Evolutionary conservation across 2,113 vertebrate species (phyloP).

Genomic region (Ictalurus furcatus): DNA sequence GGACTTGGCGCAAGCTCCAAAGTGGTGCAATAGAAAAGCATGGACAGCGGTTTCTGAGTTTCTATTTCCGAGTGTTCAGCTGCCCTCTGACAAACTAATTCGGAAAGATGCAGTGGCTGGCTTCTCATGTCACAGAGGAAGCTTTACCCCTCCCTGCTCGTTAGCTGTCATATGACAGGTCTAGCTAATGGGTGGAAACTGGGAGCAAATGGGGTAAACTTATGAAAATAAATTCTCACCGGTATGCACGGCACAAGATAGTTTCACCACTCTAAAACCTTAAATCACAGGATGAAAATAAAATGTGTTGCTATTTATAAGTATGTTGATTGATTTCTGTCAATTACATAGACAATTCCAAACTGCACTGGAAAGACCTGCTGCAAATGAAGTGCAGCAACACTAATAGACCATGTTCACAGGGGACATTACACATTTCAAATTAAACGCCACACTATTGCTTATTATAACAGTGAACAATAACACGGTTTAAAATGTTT

Average conservation of each 20-base stretch:
- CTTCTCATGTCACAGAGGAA: not conserved
- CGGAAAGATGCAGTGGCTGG: not conserved
- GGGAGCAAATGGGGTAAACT: not conserved
- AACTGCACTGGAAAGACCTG: constrained; percentile 3
- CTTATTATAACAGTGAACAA: constrained; percentile 17
- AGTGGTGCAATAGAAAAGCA: not conserved
- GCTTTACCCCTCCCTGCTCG: not conserved
- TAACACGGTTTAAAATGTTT: constrained; percentile 50
- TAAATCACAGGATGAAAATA: not conserved
- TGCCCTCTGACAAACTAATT: not conserved
- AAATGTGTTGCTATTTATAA: not conserved
- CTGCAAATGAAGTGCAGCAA: constrained; percentile 23
- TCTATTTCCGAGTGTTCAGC: not conserved
- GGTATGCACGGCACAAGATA: not conserved
- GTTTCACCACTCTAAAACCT: not conserved
- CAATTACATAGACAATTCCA: constrained; percentile 6
- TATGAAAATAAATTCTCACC: not conserved
- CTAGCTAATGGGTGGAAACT: not conserved
- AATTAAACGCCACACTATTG: constrained; percentile 36
- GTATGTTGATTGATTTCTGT: not conserved
- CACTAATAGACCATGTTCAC: constrained; percentile 1
- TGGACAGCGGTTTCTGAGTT: not conserved
- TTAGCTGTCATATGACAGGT: not conserved
- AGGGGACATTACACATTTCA: not conserved
- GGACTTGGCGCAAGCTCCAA: not conserved